Base-by-base conservation (phyloP, 2,797 vertebrate species). In the Urosaurus nigricauda region DNA sequence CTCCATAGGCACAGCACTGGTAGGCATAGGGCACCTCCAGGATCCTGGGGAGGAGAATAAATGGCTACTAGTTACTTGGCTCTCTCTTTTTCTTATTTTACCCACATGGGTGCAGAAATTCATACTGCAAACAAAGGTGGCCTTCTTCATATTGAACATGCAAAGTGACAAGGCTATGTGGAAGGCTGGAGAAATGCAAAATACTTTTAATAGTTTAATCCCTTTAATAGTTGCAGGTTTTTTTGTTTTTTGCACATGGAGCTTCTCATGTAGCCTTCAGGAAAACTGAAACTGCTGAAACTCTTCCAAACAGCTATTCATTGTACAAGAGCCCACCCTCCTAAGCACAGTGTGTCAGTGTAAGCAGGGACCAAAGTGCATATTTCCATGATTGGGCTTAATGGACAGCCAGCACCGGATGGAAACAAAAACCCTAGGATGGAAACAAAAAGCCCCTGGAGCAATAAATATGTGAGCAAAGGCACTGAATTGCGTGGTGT, bases 11-110 rank as follows among this genome's bases (percentile, higher is more conserved):
- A 37, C 99, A 99, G 96, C 99, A 99, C 96, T 99, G 99, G 95
- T 99, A 99, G 91, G 98, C 98, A 0, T 98, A 98, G 0, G 99
- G 98, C 94, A 98, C 98, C 96, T 99, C 99, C 5, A 99, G 97
- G 87, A 98, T 97, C 94, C 99, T 99, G 96, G 24, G 83, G 24
- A 43, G 53, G 19, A 14, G 13, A 91, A 92, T 87, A 78, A 40
- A 92, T 56, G 91, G 85, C 32, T 81, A 84, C 37, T 26, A 29
- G 70, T 26, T 21, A 56, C 2, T 1, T 71, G 43, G 5, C 1
- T 40, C 51, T 43, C 6, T 71, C 5, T 14, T 47, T 19, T 16
- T 9, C 9, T 24, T 56, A 81, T 88, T 79, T 51, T 75, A 43
- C 17, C 29, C 56, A 63, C 11, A 7, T n/a, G 26, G 11, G 7